phyloP scores from a whole-genome alignment of 1,140 invertebrate genomes.

The Harlomillsia oculata region DNA sequence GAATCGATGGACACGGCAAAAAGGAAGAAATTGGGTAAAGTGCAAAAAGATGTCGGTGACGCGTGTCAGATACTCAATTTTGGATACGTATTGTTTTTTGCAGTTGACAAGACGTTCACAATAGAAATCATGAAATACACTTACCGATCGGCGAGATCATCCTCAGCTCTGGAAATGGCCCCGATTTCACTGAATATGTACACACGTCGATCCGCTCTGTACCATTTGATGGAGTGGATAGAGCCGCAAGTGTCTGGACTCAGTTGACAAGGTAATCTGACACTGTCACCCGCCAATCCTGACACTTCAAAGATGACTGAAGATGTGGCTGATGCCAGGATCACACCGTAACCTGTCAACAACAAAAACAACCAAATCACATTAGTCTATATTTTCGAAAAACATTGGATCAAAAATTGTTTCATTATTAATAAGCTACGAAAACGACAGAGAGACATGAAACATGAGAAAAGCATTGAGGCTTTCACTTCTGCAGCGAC shows the following conservation, averaged over 20 bases:
- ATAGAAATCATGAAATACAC: constrained; percentile 30
- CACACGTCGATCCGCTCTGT: constrained; percentile 65
- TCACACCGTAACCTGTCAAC: too few relatives aligned
- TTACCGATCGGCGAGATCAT: constrained; percentile 64
- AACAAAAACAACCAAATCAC: too few relatives aligned
- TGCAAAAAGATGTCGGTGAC: constrained; percentile 17
- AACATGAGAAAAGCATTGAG: too few relatives aligned
- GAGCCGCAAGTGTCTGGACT: constrained; percentile 65
- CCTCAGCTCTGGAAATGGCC: constrained; percentile 59
- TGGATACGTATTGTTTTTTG: neutral
- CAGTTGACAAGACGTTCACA: neutral
- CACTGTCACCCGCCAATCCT: constrained; percentile 52
- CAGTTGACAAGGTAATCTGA: constrained; percentile 62
- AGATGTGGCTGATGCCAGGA: constrained; percentile 8
- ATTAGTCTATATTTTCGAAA: too few relatives aligned
- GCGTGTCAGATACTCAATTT: neutral
- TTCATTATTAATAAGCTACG: too few relatives aligned
- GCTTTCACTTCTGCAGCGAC: too few relatives aligned
- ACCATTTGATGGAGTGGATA: constrained; percentile 83
- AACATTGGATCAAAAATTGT: too few relatives aligned
- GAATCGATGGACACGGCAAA: too few relatives aligned
- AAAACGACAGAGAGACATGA: too few relatives aligned
- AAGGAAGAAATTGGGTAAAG: too few relatives aligned
- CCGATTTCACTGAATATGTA: constrained; percentile 71
- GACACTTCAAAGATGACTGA: constrained; percentile 38